phyloP scores from a whole-genome alignment of 2,797 vertebrate genomes.

The Karalla daura region DNA sequence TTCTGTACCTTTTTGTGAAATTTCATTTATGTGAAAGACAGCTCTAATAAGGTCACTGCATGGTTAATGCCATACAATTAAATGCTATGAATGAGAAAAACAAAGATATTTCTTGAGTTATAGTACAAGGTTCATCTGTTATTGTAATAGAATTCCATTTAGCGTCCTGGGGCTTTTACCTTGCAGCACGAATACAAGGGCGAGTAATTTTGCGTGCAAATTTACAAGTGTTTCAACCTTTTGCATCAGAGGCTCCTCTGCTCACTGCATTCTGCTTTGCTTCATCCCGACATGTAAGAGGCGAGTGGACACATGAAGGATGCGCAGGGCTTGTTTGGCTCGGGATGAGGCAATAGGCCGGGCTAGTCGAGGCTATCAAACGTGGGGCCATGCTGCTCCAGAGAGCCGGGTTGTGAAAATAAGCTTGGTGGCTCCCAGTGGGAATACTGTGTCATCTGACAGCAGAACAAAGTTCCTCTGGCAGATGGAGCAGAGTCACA shows the following conservation, averaged over 20 bases:
- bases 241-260: conserved; percentile 68
- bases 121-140: not conserved
- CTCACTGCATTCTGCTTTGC: conserved; percentile 45
- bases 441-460: conserved; percentile 70
- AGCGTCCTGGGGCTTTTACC: conserved; percentile 9
- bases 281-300: conserved; percentile 62
- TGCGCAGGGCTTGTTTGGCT: conserved; percentile 58
- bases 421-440: conserved; percentile 63
- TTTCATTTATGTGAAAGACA: not conserved
- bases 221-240: conserved; percentile 69
- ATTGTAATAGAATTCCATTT: conserved; percentile 12
- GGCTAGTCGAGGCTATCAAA: conserved; percentile 58
- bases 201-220: conserved; percentile 34
- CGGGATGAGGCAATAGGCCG: conserved; percentile 70
- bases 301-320: conserved; percentile 63
- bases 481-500: conserved; percentile 51
- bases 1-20: not conserved
- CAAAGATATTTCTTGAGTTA: not conserved
- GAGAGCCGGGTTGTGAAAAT: conserved; percentile 59
- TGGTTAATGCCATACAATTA: not conserved
- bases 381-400: conserved; percentile 45
- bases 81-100: not conserved
- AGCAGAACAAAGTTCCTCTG: conserved; percentile 71
- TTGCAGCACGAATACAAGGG: conserved; percentile 18
- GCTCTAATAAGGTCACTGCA: not conserved